Evolutionary conservation across 2,113 vertebrate species (phyloP).

Genomic region (Sorex fumeus): DNA sequence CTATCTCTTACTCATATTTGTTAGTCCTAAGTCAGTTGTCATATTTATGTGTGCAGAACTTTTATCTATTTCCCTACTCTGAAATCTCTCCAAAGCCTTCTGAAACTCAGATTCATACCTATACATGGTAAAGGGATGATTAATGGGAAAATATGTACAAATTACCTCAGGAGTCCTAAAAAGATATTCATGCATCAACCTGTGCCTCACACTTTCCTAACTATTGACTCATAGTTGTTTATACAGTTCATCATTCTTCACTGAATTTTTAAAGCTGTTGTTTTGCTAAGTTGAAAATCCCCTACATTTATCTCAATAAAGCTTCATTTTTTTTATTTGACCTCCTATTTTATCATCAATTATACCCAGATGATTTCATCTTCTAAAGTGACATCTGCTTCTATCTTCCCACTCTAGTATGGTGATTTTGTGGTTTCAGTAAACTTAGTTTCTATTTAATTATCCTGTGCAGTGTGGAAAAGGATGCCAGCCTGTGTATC

Average conservation of each 20-base stretch:
- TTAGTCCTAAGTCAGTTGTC: neutral
- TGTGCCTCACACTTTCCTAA: neutral
- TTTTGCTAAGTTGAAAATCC: neutral
- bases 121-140: neutral
- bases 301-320: neutral
- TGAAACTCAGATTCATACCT: neutral
- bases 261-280: conserved; percentile 6
- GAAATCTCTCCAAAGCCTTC: conserved; percentile 1
- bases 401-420: neutral
- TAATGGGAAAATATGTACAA: neutral
- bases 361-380: neutral
- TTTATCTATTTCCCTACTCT: neutral
- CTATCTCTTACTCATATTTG: conserved; percentile 53
- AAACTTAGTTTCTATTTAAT: neutral
- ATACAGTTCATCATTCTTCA: neutral
- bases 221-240: neutral
- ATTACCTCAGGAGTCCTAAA: conserved; percentile 1
- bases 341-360: conserved; percentile 1
- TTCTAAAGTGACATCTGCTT: neutral
- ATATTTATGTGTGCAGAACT: conserved; percentile 20
- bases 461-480: neutral
- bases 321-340: conserved; percentile 28
- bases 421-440: neutral
- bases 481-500: neutral
- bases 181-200: neutral